Evolutionary conservation across 2,113 vertebrate species (phyloP), one percentile per base, ranked within the genome.

Genomic region (Sterrhoptilus dennistouni): DNA sequence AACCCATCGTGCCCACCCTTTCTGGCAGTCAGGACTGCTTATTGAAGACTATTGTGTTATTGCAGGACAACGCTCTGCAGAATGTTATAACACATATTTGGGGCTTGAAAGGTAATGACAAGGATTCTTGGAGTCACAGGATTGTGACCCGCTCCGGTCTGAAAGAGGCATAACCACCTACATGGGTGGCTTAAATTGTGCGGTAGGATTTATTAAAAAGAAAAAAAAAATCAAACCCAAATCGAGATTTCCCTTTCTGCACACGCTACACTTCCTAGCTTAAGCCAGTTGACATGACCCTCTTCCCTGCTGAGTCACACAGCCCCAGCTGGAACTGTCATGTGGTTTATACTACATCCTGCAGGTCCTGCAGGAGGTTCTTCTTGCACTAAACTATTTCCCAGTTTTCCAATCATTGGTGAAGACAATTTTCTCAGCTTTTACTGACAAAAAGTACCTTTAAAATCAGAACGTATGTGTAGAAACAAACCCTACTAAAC

Each of bases 11-110:
- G 21, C 27, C 19, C 38, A 24, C 24, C 19, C 18, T 50, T 89
- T 61, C 23, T 42, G 25, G 15, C 29, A 68, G n/a, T 7, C 13
- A 12, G 65, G 59, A 60, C 21, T 38, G 8, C 35, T 81, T 60
- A 23, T n/a, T 69, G 31, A 36, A 66, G 78, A n/a, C 35, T 47
- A 45, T 45, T 45, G 44, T 57, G 12, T 49, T 63, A 35, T 2
- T 25, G 11, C 27, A 44, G 56, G 6, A 35, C 21, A 14, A 25
- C 5, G 3, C 13, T 18, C 52, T 65, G 29, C 42, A 21, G 20
- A 23, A 10, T 59, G 33, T 9, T 72, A 3, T 5, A 44, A 57
- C 1, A 1, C 7, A 1, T 9, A 5, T 40, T 61, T 49, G 14
- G 20, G 28, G 63, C 71, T 24, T 44, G 56, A 72, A 89, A 66